Conservation (phyloP, 2,113 vertebrate species). For the Ranitomeya variabilis region DNA sequence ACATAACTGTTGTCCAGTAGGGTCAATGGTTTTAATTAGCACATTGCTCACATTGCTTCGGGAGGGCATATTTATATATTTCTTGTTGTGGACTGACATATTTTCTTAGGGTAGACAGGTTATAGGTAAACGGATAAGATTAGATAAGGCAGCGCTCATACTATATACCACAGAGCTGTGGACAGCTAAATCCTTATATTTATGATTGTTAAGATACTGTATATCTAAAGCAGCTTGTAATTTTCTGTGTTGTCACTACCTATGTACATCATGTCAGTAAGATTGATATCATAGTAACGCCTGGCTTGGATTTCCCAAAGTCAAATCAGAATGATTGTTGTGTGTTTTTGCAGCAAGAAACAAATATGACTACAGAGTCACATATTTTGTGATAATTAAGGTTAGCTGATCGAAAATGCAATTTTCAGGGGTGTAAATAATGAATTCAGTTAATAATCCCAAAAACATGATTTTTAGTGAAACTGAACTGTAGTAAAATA, state of each 20-base stretch:
- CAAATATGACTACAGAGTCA: neutral
- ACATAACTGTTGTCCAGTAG: conserved; percentile 17
- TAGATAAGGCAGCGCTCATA: conserved; percentile 50
- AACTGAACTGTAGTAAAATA: neutral
- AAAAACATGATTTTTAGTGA: neutral
- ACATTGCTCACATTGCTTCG: conserved; percentile 53
- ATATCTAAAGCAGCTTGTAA: conserved; percentile 57
- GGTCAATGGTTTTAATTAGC: conserved; percentile 44
- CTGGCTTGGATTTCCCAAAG: conserved; percentile 13
- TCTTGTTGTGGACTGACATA: conserved; percentile 42
- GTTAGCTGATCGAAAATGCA: neutral
- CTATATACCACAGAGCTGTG: conserved; percentile 29
- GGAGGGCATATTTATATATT: conserved; percentile 33
- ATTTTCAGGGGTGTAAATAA: neutral
- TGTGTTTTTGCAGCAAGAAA: neutral
- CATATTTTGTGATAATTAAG: neutral
- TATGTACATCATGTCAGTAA: conserved; percentile 55
- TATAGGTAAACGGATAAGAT: conserved; percentile 57
- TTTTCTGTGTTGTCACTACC: conserved; percentile 52
- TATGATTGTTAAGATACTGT: conserved; percentile 52
- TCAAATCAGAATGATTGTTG: neutral
- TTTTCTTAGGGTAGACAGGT: conserved; percentile 48
- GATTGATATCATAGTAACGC: conserved; percentile 43
- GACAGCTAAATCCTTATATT: conserved; percentile 58
- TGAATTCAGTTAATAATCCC: neutral